Conservation (phyloP, 1,140 invertebrate species). For the Drosophila seguyi region DNA sequence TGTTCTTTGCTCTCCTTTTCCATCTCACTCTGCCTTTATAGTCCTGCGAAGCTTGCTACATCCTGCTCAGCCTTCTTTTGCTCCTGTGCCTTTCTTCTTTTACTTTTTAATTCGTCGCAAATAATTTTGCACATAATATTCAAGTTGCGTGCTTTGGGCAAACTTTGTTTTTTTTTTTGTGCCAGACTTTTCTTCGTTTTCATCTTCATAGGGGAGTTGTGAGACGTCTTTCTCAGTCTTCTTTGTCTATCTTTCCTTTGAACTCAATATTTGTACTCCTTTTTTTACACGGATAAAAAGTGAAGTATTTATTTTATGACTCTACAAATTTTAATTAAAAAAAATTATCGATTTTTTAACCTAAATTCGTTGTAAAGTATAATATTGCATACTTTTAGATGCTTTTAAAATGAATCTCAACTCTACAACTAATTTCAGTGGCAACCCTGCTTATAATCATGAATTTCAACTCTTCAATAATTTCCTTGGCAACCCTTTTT, state of each 20-base stretch:
- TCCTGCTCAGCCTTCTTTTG: neutral
- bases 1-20: neutral
- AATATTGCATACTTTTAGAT: neutral
- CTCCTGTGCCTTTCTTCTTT: slow-evolving; percentile 15
- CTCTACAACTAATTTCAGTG: neutral
- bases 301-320: neutral
- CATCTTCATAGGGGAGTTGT: slow-evolving; percentile 7
- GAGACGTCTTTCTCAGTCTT: neutral
- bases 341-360: neutral
- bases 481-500: no score
- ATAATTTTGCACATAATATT: slow-evolving; percentile 76
- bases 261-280: neutral
- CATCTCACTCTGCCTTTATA: neutral
- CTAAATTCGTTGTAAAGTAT: neutral
- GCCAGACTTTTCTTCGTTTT: slow-evolving; percentile 1
- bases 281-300: neutral
- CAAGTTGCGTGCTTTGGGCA: slow-evolving; percentile 57
- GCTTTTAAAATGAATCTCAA: neutral
- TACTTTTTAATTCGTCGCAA: slow-evolving; percentile 58
- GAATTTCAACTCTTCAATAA: neutral
- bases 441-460: neutral
- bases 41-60: neutral
- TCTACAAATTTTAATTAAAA: neutral
- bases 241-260: neutral
- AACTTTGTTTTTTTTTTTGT: slow-evolving; percentile 23